Evolutionary conservation across 2,888 invertebrate species (phyloP), one percentile per base, ranked within the genome.

Genomic region (Drosophila lutescens): DNA sequence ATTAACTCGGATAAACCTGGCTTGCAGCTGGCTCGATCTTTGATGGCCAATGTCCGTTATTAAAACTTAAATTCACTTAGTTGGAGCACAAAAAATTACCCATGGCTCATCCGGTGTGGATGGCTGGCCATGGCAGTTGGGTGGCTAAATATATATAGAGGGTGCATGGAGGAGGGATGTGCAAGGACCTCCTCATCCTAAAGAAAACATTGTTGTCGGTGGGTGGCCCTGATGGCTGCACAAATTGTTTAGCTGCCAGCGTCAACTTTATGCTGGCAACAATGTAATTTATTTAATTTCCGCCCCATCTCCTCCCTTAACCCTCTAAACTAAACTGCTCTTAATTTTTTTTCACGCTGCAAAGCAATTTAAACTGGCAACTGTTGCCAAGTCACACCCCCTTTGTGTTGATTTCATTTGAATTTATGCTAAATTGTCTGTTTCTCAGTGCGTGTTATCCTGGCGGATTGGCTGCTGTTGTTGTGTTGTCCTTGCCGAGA

Each of bases 51-150:
- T 32, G 55, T 58, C 55, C 74, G 79, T 83, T 86, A 86, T 86
- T 86, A 86, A 86, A 86, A 86, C 79, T 78, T 85, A 74, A 80
- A 86, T 86, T 86, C 83, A 86, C 76, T 86, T 86, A 79, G 53
- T 50, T 56, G 74, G 56, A 75, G 59, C 72, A 36, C 36, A 74
- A 63, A 83, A 77, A 76, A 76, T 77, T 75, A 82, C 74, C 79
- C 38, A 17, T 80, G 74, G 67, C 71, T 75, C 72, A 76, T 77
- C 80, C 49, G 51, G 34, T 34, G 8, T 12, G 34, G 34, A 12
- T 34, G 12, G 20, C 34, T 41, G 36, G 20, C 15, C 40, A 7
- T 15, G 44, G n/a, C 20, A 32, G 51, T 34, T 34, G 36, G 20
- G 20, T n/a, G 30, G 60, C n/a, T 13, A 6, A 3, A 41, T 8